These are phyloP conservation scores for Eulemur rubriventer DNA, from an alignment of 2,797 vertebrate genomes.

Conservation along the genomic window DNA sequence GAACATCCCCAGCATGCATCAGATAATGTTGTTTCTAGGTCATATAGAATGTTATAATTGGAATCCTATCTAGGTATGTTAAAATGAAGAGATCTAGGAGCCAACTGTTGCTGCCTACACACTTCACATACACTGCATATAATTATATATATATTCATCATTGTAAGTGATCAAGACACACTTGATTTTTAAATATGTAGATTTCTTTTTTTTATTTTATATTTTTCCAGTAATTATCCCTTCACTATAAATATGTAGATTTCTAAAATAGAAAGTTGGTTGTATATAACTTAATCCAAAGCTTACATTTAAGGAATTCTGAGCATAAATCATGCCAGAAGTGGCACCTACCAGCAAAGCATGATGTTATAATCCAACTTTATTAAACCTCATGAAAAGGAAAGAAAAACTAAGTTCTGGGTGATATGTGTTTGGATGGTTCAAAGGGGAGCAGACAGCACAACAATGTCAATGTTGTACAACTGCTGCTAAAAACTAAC, in stretches of 20 bases:
- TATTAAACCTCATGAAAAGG: not conserved
- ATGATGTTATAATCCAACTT: slow-evolving; percentile 4
- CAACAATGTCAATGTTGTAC: not conserved
- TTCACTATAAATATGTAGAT: not conserved
- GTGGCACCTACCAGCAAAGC: not conserved
- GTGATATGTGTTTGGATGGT: not conserved
- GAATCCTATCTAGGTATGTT: slow-evolving; percentile 61
- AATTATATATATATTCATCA: not conserved
- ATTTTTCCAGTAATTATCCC: too few species aligned
- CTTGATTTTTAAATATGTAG: not conserved
- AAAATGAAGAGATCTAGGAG: slow-evolving; percentile 41
- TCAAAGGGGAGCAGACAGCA: not conserved
- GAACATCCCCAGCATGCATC: slow-evolving; percentile 50
- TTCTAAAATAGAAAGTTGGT: not conserved
- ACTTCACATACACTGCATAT: not conserved
- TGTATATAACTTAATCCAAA: not conserved
- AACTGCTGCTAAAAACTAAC: not conserved
- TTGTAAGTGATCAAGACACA: not conserved
- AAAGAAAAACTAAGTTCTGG: not conserved
- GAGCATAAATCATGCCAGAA: not conserved
- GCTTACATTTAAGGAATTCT: slow-evolving; percentile 7
- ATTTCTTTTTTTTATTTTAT: too few species aligned
- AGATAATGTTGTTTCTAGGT: slow-evolving; percentile 68
- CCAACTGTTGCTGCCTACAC: slow-evolving; percentile 29
- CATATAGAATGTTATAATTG: slow-evolving; percentile 36